phyloP scores from a whole-genome alignment of 2,888 invertebrate species.

The Orchesella flavescens region DNA sequence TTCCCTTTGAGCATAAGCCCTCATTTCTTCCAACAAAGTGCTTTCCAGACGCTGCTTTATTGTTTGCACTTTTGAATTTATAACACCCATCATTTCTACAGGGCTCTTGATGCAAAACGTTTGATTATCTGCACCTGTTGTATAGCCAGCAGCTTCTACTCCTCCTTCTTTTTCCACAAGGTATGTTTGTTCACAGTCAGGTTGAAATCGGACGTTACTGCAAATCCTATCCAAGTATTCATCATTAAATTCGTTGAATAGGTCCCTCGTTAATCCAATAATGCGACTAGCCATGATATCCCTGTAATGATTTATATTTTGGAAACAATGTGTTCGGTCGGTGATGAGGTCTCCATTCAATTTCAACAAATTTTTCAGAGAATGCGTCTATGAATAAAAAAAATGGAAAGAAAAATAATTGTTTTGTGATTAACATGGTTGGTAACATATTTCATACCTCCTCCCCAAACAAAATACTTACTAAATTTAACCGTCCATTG shows the following conservation, averaged over 20 bases:
- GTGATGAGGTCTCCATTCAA: background rate
- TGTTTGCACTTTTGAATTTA: background rate
- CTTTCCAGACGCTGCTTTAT: background rate
- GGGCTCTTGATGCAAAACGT: background rate
- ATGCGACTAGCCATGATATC: constrained; percentile 19
- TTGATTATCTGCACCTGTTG: background rate
- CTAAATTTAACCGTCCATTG: constrained; percentile 20
- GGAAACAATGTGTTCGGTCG: constrained; percentile 16
- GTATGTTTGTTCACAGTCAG: no score
- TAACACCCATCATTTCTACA: background rate
- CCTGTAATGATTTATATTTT: background rate
- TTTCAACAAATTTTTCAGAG: constrained; percentile 30
- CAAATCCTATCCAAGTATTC: no score
- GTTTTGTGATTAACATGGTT: background rate
- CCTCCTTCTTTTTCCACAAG: background rate
- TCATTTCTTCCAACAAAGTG: background rate
- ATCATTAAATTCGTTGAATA: background rate
- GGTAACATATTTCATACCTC: background rate
- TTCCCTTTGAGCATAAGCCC: constrained; percentile 8
- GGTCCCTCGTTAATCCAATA: background rate
- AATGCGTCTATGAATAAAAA: constrained; percentile 9
- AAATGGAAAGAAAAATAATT: background rate
- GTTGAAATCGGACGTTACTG: no score
- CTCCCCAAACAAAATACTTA: background rate
- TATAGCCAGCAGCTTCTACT: background rate